Evolutionary conservation across 2,113 vertebrate species (phyloP).

Genomic region (Rhinoptilus africanus): DNA sequence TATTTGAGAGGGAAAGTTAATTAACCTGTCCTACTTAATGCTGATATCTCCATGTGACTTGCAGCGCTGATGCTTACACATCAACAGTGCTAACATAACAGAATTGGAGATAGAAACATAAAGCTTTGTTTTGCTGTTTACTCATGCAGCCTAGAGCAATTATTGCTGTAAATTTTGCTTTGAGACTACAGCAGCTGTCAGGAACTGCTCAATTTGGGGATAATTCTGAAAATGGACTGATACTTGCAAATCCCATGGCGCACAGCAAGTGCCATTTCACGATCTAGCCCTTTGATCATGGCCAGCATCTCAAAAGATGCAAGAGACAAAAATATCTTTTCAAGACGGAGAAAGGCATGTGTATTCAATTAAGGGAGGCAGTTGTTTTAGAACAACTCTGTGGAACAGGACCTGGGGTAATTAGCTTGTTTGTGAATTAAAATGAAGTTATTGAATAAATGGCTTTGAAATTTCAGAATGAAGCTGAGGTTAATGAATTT

Average conservation of each 20-base stretch:
- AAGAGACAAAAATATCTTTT: not conserved
- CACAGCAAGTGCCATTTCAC: not conserved
- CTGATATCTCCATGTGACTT: not conserved
- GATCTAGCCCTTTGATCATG: not conserved
- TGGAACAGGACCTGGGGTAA: not conserved
- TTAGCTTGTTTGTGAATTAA: constrained; percentile 27
- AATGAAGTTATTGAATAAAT: constrained; percentile 24
- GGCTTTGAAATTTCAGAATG: constrained; percentile 12
- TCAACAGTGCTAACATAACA: not conserved
- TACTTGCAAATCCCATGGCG: not conserved
- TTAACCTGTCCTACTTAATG: not conserved
- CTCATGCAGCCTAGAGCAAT: not conserved
- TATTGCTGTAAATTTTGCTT: not conserved
- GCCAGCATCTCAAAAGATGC: not conserved
- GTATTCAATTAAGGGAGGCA: not conserved
- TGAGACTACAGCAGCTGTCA: not conserved
- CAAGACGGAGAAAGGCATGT: not conserved
- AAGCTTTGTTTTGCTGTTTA: not conserved
- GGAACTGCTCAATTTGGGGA: not conserved
- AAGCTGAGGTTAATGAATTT: constrained; percentile 40
- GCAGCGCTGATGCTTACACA: not conserved
- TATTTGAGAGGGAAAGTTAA: not conserved
- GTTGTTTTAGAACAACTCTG: not conserved
- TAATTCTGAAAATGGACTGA: not conserved
- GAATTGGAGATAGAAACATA: not conserved